Evolutionary conservation across 2,797 vertebrate genomes (phyloP), one percentile per base, ranked within the genome.

Genomic region (Sibirionetta formosa): DNA sequence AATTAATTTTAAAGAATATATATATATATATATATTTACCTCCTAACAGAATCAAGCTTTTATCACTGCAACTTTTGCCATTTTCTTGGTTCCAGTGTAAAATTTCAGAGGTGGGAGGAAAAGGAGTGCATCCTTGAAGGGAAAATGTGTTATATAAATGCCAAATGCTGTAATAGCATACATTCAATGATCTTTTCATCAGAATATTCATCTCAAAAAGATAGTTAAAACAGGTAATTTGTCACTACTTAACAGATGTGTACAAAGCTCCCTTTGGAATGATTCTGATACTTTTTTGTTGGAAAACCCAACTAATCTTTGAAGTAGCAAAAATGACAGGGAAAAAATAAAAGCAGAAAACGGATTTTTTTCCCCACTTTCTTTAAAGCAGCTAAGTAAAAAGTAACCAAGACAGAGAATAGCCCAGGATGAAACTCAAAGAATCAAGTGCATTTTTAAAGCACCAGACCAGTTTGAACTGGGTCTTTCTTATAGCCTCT

Each of bases 221-320:
- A 73, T 82, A 88, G 64, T 70, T 90, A 84, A 88, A 91, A n/a
- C 33, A 63, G n/a, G 31, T 71, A 9, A 64, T 80, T 90, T 90
- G 48, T 64, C 91, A 88, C 38, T 86, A 48, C 35, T 70, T 91
- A 83, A 23, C 42, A 79, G 51, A 88, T 70, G 24, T 80, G 73
- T 86, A 54, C 27, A 78, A 72, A 15, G 7, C 13, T 88, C 31
- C 40, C 84, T 90, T 57, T 75, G 57, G 73, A 73, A 38, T 10
- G 3, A 38, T 61, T 91, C 27, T 70, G 38, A 88, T 61, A 38
- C 9, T 54, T 82, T 48, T 1, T 80, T 46, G 8, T 54, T 54
- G 19, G 24, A 85, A 88, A 92, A 57, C 8, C 5, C 14, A 27
- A 23, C 61, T 54, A 36, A 3, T 56, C 38, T 85, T 46, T 36